phyloP scores from a whole-genome alignment of 2,888 invertebrate species.

The Mimas tiliae region DNA sequence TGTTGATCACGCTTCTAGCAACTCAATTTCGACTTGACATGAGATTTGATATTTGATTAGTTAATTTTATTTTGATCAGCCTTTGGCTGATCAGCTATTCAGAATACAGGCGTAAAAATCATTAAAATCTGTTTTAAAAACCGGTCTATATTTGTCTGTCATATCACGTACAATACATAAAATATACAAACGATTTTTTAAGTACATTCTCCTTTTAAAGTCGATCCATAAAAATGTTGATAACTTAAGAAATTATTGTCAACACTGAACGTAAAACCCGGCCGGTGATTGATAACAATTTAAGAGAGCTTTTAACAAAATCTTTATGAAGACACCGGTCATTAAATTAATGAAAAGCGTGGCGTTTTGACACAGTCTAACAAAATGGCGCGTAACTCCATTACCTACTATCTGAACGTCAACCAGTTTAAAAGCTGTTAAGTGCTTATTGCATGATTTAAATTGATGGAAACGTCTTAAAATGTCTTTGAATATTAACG shows the following conservation, averaged over 20 bases:
- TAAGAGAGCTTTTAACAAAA: constrained; percentile 24
- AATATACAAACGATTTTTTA: too few species aligned
- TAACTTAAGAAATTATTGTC: neutral
- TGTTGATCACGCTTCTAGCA: too few species aligned
- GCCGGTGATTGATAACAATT: constrained; percentile 13
- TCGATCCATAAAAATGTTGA: neutral
- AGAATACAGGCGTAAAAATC: too few species aligned
- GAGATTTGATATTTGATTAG: too few species aligned
- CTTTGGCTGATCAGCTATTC: too few species aligned
- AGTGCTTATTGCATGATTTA: constrained; percentile 28
- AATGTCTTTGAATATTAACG: constrained; percentile 60
- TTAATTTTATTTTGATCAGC: too few species aligned
- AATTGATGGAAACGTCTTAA: constrained; percentile 61
- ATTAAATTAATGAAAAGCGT: constrained; percentile 28
- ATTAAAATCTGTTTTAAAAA: too few species aligned
- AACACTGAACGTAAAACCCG: neutral
- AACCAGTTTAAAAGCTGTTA: constrained; percentile 29
- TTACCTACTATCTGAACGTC: constrained; percentile 25
- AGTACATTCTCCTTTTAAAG: too few species aligned
- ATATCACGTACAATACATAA: too few species aligned
- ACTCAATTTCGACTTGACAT: too few species aligned
- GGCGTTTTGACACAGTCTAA: constrained; percentile 27
- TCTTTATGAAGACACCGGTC: constrained; percentile 13
- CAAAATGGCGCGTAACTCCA: constrained; percentile 28
- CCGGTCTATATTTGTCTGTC: too few species aligned